phyloP scores from a whole-genome alignment of 2,888 invertebrate genomes.

The Candidula unifasciata region DNA sequence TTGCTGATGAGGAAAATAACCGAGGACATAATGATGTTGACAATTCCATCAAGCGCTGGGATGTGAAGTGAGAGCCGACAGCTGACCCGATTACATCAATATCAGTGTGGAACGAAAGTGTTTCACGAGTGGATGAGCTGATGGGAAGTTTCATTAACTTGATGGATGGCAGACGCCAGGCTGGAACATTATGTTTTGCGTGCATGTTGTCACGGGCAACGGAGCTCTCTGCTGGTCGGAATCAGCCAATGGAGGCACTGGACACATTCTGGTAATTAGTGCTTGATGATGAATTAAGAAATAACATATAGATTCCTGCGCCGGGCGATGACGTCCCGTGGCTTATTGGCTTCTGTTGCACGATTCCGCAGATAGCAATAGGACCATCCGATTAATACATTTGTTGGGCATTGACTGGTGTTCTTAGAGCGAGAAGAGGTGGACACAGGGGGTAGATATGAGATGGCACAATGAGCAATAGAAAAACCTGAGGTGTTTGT shows the following conservation, averaged over 20 bases:
- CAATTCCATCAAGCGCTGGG: not conserved
- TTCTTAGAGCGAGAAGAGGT: too few relatives aligned
- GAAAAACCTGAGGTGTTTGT: too few relatives aligned
- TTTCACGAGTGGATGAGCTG: constrained; percentile 1
- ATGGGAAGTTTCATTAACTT: constrained; percentile 24
- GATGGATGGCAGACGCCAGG: constrained; percentile 18
- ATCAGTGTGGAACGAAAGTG: not conserved
- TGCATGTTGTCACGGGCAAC: constrained; percentile 36
- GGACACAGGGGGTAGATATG: too few relatives aligned
- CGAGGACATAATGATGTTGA: not conserved
- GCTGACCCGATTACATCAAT: not conserved
- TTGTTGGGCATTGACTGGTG: too few relatives aligned
- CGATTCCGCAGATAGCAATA: too few relatives aligned
- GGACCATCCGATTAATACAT: too few relatives aligned
- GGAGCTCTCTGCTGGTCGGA: not conserved
- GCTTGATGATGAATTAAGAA: constrained; percentile 5
- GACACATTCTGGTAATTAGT: constrained; percentile 18
- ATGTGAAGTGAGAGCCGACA: not conserved
- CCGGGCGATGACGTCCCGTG: too few relatives aligned
- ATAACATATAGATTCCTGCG: not conserved
- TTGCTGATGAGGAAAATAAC: too few relatives aligned
- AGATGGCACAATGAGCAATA: too few relatives aligned
- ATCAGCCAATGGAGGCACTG: constrained; percentile 10
- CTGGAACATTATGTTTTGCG: constrained; percentile 10
- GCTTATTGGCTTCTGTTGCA: too few relatives aligned